phyloP scores from a whole-genome alignment of 2,797 vertebrate genomes.

The Adrianichthys oophorus region DNA sequence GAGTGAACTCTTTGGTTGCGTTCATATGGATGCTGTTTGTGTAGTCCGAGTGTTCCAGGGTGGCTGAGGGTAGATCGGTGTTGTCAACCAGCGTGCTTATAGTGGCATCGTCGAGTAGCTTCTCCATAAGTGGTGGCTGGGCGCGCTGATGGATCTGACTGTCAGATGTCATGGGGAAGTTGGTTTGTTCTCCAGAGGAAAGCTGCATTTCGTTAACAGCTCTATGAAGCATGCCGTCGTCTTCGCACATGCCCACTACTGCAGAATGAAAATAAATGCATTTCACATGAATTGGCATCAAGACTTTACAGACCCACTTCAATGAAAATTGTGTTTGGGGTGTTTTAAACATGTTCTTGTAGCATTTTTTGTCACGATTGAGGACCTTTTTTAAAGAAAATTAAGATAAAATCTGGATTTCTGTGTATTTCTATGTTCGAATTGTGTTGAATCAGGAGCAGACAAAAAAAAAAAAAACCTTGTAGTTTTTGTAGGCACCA shows the following conservation, averaged over 20 bases:
- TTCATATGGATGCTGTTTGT: slow-evolving; percentile 40
- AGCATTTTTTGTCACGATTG: no score
- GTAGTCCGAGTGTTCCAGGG: slow-evolving; percentile 45
- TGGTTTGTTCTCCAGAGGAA: slow-evolving; percentile 58
- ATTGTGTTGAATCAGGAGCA: no score
- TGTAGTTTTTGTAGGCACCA: no score
- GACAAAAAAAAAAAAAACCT: no score
- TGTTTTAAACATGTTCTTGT: no score
- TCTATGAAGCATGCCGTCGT: slow-evolving; percentile 55
- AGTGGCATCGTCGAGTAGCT: slow-evolving; percentile 63
- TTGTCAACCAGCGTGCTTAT: slow-evolving; percentile 52
- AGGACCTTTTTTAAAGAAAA: no score
- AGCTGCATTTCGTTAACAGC: slow-evolving; percentile 66
- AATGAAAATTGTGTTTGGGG: no score
- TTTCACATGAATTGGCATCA: background rate
- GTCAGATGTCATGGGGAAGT: slow-evolving; percentile 51
- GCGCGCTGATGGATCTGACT: slow-evolving; percentile 50
- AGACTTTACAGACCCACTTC: background rate
- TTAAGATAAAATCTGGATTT: no score
- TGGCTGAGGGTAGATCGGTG: slow-evolving; percentile 33
- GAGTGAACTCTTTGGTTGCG: slow-evolving; percentile 42
- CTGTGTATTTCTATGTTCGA: no score
- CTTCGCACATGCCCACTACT: slow-evolving; percentile 65
- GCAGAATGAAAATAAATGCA: slow-evolving; percentile 26
- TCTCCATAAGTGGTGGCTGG: slow-evolving; percentile 66